These are phyloP conservation scores for Aphis craccivora DNA, from an alignment of 1,140 invertebrate genomes.

Conservation along the genomic window DNA sequence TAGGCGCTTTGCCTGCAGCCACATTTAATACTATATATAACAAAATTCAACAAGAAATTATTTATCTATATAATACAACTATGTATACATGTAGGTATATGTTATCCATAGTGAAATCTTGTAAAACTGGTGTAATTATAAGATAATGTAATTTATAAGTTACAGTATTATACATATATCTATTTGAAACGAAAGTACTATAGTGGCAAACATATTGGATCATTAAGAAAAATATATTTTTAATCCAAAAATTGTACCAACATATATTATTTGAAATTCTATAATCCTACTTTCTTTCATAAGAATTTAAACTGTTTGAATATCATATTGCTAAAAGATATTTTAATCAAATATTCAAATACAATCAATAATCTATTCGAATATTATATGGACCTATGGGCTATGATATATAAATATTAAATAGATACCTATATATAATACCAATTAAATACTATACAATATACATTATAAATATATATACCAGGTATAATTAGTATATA, in stretches of 20 bases:
- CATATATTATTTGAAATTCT: neutral
- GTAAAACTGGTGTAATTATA: conserved; percentile 28
- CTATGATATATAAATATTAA: neutral
- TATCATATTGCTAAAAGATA: neutral
- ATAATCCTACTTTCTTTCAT: neutral
- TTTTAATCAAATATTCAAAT: neutral
- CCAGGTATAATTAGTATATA: neutral
- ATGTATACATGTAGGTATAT: neutral
- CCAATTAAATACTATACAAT: neutral
- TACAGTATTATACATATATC: neutral
- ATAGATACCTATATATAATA: neutral
- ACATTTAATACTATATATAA: conserved; percentile 87
- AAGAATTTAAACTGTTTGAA: neutral
- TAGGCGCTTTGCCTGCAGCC: conserved; percentile 92
- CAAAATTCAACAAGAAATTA: conserved; percentile 60
- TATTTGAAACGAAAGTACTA: conserved; percentile 24
- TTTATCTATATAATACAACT: neutral
- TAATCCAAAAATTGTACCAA: neutral
- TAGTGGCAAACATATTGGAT: neutral
- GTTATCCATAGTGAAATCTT: neutral
- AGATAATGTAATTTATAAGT: neutral
- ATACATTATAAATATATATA: neutral
- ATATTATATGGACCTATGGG: no score
- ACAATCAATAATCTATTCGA: neutral
- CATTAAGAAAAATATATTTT: neutral